phyloP scores from a whole-genome alignment of 2,888 invertebrate genomes.

The Pasiphila rectangulata region DNA sequence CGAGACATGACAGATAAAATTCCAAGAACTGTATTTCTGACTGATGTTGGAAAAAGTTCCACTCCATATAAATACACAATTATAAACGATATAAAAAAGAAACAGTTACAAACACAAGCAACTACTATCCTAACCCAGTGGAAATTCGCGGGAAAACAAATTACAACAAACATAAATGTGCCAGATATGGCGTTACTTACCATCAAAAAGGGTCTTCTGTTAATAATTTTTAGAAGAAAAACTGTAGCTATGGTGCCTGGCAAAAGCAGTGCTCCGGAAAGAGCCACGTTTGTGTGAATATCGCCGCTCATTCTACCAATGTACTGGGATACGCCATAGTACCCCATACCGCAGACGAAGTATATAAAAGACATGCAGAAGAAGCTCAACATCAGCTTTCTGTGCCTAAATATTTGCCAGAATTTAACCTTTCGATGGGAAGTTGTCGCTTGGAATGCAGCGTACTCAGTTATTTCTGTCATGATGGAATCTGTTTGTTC shows the following conservation, averaged over 20 bases:
- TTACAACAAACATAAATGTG: constrained; percentile 50
- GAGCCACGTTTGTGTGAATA: constrained; percentile 88
- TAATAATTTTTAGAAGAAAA: constrained; percentile 80
- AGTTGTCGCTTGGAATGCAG: constrained; percentile 24
- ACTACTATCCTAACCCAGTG: constrained; percentile 78
- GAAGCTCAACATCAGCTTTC: constrained; percentile 82
- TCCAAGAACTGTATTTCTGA: constrained; percentile 91
- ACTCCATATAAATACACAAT: constrained; percentile 91
- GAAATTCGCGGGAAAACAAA: constrained; percentile 43
- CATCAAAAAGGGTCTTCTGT: constrained; percentile 83
- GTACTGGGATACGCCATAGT: constrained; percentile 91
- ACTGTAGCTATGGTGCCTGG: constrained; percentile 82
- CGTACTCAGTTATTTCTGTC: constrained; percentile 49
- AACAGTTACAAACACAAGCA: constrained; percentile 86
- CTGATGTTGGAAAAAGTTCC: constrained; percentile 92
- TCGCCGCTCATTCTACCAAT: constrained; percentile 87
- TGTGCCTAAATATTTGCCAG: constrained; percentile 59
- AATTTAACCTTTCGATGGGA: constrained; percentile 43
- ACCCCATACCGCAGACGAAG: constrained; percentile 89
- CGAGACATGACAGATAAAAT: constrained; percentile 89
- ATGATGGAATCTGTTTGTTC: constrained; percentile 41
- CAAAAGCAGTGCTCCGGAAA: constrained; percentile 84
- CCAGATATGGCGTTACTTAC: constrained; percentile 70
- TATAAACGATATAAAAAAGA: constrained; percentile 89
- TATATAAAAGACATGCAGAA: constrained; percentile 85